A percentile compares a stretch with the other conserved stretches of the same genome.
Evolutionary conservation across 2,113 vertebrate genomes (phyloP).

Genomic region (Callorhinus ursinus): DNA sequence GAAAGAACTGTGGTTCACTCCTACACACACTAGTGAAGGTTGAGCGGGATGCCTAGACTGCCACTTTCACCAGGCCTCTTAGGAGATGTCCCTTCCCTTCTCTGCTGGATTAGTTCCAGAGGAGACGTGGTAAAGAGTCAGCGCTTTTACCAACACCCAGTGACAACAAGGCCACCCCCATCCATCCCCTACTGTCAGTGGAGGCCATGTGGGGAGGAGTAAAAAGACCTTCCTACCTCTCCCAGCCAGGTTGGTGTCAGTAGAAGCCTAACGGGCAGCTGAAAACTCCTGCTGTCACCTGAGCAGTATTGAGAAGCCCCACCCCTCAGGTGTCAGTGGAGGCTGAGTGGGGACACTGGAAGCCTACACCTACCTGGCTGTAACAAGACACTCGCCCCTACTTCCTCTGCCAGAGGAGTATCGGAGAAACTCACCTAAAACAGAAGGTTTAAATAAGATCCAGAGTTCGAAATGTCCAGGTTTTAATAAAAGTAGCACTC

Average conservation of each 20-base stretch:
- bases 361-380: background rate
- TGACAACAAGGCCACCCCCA: background rate
- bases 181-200: background rate
- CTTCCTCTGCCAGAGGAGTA: background rate
- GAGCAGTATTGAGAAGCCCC: background rate
- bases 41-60: background rate
- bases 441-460: background rate
- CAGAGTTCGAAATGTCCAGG: background rate
- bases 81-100: background rate
- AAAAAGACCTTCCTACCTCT: background rate
- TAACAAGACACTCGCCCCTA: background rate
- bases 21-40: background rate
- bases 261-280: background rate
- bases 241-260: background rate
- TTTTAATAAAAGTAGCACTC: slow-evolving; percentile 1
- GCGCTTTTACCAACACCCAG: background rate
- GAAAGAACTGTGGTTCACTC: background rate
- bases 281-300: background rate
- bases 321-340: background rate
- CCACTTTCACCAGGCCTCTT: background rate
- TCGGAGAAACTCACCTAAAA: background rate
- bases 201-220: background rate
- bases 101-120: background rate
- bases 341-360: background rate
- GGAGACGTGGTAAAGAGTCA: background rate